These are phyloP conservation scores for Apis florea DNA, from an alignment of 1,140 invertebrate species.

Conservation along the genomic window DNA sequence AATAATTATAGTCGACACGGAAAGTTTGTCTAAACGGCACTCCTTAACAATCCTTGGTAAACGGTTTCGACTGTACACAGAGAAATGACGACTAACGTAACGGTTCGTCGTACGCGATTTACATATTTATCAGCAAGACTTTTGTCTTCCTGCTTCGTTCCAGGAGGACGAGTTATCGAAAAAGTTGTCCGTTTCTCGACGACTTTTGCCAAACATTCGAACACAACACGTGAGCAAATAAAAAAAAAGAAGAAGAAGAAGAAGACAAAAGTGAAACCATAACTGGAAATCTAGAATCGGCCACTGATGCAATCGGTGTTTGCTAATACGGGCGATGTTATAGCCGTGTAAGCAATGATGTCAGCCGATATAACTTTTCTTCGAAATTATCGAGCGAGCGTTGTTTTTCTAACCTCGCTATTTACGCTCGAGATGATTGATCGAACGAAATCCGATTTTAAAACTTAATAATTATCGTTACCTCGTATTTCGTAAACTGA, in stretches of 20 bases:
- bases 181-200: not conserved
- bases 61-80: constrained; percentile 41
- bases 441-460: no score
- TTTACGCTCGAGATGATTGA: not conserved
- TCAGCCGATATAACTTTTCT: not conserved
- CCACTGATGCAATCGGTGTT: constrained; percentile 17
- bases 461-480: no score
- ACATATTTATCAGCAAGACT: constrained; percentile 68
- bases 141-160: not conserved
- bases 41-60: constrained; percentile 34
- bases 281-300: not conserved
- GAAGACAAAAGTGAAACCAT: constrained; percentile 19
- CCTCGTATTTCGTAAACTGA: no score
- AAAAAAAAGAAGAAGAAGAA: not conserved
- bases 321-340: constrained; percentile 6
- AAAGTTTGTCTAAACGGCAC: not conserved
- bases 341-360: not conserved
- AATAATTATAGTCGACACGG: no score
- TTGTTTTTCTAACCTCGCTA: no score
- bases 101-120: constrained; percentile 70
- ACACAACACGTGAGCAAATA: not conserved
- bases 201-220: no score
- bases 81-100: constrained; percentile 61
- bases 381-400: no score
- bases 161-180: not conserved